These are phyloP conservation scores for Antechinus stuartii DNA, from an alignment of 2,113 vertebrate genomes.

Conservation along the genomic window DNA sequence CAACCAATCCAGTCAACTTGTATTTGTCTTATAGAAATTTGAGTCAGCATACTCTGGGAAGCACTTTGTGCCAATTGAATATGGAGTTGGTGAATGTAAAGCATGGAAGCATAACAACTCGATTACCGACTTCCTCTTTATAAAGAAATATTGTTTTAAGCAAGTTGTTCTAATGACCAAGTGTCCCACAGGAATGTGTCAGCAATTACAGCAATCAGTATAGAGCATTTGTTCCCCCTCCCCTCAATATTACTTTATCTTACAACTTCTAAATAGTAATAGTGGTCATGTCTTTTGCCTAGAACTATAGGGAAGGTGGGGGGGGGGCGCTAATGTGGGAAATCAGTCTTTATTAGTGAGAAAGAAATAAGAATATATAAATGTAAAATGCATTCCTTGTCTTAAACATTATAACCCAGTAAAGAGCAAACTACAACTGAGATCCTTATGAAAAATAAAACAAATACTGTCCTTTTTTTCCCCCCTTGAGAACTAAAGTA, in stretches of 20 bases:
- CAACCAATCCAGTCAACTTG: conserved; percentile 67
- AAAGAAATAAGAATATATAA: conserved; percentile 49
- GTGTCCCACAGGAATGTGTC: conserved; percentile 72
- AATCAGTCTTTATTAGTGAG: conserved; percentile 50
- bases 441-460: neutral
- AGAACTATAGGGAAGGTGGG: conserved; percentile 6
- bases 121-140: conserved; percentile 74
- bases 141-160: conserved; percentile 79
- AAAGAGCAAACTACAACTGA: neutral
- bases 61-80: conserved; percentile 61
- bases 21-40: conserved; percentile 72
- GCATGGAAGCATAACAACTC: conserved; percentile 75
- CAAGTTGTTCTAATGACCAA: conserved; percentile 75
- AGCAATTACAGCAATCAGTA: conserved; percentile 70
- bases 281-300: conserved; percentile 12
- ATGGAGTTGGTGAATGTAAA: conserved; percentile 68
- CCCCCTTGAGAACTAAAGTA: conserved; percentile 31
- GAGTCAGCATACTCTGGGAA: conserved; percentile 73
- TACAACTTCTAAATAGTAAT: conserved; percentile 66
- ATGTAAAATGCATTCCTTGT: conserved; percentile 7
- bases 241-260: conserved; percentile 64
- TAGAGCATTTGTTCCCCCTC: neutral
- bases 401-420: neutral
- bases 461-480: neutral
- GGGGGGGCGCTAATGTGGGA: neutral